phyloP scores from a whole-genome alignment of 2,888 invertebrate genomes.

The Cephus sareptanus region DNA sequence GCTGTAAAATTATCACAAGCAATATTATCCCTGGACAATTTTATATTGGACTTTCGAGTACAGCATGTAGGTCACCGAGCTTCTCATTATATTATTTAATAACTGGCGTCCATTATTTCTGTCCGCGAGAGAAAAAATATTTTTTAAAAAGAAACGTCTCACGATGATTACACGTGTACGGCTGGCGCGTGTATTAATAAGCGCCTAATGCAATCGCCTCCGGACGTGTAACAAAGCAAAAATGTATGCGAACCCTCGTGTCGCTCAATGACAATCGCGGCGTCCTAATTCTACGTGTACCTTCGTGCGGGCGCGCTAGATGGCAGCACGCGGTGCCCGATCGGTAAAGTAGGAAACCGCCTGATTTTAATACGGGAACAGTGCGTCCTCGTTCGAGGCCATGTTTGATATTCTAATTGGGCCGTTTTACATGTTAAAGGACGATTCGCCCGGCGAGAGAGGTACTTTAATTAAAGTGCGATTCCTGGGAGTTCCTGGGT shows the following conservation, averaged over 20 bases:
- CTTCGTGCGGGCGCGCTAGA: not conserved
- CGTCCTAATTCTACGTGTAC: not conserved
- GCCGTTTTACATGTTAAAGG: slow-evolving; percentile 53
- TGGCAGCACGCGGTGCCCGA: not conserved
- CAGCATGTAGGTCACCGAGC: not conserved
- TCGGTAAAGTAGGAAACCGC: not conserved
- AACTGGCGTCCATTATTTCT: not conserved
- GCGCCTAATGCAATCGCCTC: not conserved
- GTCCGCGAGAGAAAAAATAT: not conserved
- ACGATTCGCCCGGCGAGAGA: slow-evolving; percentile 41
- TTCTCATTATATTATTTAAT: not conserved
- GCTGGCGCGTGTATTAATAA: not conserved
- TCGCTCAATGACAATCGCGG: not conserved
- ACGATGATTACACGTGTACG: not conserved
- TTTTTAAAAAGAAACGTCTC: not conserved
- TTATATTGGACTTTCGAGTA: not conserved
- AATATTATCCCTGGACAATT: not conserved
- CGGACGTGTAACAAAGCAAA: not conserved
- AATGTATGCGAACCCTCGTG: not conserved
- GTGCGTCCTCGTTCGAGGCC: slow-evolving; percentile 31
- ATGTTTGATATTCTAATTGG: slow-evolving; percentile 59
- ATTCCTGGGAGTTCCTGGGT: not conserved
- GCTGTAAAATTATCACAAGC: no score
- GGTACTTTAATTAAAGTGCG: slow-evolving; percentile 45
- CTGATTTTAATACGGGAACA: not conserved